Evolutionary conservation across 2,888 invertebrate species (phyloP).

Genomic region (Holacanthella duospinosa): DNA sequence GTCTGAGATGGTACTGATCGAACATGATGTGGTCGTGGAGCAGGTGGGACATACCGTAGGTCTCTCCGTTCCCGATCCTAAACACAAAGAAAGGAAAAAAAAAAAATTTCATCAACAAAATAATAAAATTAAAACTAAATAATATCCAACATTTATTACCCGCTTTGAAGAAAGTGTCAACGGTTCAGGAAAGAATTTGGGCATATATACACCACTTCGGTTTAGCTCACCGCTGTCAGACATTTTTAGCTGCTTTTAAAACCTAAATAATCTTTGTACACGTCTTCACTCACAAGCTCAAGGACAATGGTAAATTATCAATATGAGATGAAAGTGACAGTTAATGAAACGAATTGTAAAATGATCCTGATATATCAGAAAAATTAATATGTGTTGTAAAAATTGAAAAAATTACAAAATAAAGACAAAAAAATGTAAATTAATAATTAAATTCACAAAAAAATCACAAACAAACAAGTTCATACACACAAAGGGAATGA

Average conservation of each 20-base stretch:
- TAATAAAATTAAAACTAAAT: background rate
- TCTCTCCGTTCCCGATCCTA: slow-evolving; percentile 30
- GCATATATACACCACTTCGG: slow-evolving; percentile 25
- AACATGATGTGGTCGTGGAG: slow-evolving; percentile 32
- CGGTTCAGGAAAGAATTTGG: slow-evolving; percentile 30
- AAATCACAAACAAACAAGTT: too few species aligned
- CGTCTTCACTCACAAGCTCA: background rate
- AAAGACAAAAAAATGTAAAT: too few species aligned
- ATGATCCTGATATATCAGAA: too few species aligned
- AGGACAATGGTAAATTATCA: background rate
- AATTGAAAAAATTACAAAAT: background rate
- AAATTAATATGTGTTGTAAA: too few species aligned
- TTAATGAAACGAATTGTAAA: too few species aligned
- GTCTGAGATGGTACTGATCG: slow-evolving; percentile 30
- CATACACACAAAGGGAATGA: too few species aligned
- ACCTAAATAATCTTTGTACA: too few species aligned
- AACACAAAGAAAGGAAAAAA: background rate
- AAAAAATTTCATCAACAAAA: background rate
- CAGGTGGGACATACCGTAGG: slow-evolving; percentile 30
- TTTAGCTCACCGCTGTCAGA: slow-evolving; percentile 13
- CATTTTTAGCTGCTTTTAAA: background rate
- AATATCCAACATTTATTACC: slow-evolving; percentile 15
- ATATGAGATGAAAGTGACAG: too few species aligned
- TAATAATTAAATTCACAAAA: too few species aligned
- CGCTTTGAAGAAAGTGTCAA: slow-evolving; percentile 33